Evolutionary conservation across 2,888 invertebrate genomes (phyloP).

Genomic region (Stegana nigrithorax): DNA sequence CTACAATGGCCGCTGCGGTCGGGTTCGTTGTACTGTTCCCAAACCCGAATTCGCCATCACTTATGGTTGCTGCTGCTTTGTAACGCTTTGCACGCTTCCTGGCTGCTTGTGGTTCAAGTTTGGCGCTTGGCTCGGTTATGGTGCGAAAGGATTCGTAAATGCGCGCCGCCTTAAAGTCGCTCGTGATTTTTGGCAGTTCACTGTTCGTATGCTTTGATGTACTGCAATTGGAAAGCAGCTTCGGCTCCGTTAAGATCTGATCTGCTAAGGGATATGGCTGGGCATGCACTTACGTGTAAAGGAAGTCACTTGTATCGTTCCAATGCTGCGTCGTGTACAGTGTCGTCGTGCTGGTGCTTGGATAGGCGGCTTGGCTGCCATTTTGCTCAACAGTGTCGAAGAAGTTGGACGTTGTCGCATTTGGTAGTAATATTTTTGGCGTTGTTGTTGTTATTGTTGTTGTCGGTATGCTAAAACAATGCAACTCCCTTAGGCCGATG

Average conservation of each 20-base stretch:
- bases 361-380: not conserved
- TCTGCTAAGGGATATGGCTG: too few species aligned
- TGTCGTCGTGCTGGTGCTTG: not conserved
- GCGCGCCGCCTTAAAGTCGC: slow-evolving; percentile 57
- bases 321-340: not conserved
- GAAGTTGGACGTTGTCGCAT: not conserved
- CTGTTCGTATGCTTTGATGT: not conserved
- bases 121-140: slow-evolving; percentile 22
- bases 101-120: slow-evolving; percentile 2
- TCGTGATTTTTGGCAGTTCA: slow-evolving; percentile 47
- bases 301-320: not conserved
- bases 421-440: not conserved
- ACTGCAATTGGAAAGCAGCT: not conserved
- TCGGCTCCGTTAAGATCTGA: too few species aligned
- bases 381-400: not conserved
- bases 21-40: slow-evolving; percentile 31
- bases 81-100: slow-evolving; percentile 29
- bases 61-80: not conserved
- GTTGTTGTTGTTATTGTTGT: not conserved
- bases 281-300: not conserved
- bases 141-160: slow-evolving; percentile 63
- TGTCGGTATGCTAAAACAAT: slow-evolving; percentile 25
- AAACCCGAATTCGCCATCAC: not conserved
- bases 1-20: slow-evolving; percentile 24
- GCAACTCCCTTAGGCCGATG: slow-evolving; percentile 26